Base-by-base conservation (phyloP, 2,113 vertebrate genomes). In the Caranx ignobilis region DNA sequence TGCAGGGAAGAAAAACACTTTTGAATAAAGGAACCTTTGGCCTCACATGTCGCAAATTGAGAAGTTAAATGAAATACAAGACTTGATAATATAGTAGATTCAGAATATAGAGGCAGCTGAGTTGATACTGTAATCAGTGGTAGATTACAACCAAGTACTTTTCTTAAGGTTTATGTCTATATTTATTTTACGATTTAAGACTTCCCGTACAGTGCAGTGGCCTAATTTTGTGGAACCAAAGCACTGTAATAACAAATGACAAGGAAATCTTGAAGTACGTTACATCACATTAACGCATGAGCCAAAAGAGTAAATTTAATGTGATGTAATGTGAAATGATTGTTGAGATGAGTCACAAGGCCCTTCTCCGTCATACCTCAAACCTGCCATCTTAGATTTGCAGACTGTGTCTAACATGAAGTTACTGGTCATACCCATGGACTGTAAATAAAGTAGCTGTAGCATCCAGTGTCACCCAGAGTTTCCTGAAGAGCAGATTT, bases 11-110 rank as follows among this genome's bases (percentile, higher is more conserved):
- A 80, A 43, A 81, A 71, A 78, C 35, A 13, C 48, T 60, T 67
- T 66, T 43, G 74, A 76, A 75, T 81, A 79, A 83, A 86, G 52
- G 62, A 79, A 86, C 74, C 55, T 86, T 86, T 84, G 75, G 21
- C 78, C 79, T 83, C 48, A 57, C 13, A 5, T 75, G 80, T 76
- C 73, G 81, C 70, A 73, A 74, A 64, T 5, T 43, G 39, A 43
- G 56, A 68, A 85, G 60, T 60, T 62, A 70, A 79, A 84, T 65
- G 61, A 45, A 65, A 37, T 31, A 26, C 15, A 45, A 66, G 16
- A 31, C 37, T 65, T 31, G 13, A n/a, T 67, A 63, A 75, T 60
- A 26, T 4, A 37, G 16, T 52, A 32, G 47, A 55, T 7, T 32
- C 70, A 75, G 55, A 71, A 81, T 59, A 52, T 65, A 56, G 32